phyloP scores from a whole-genome alignment of 2,113 vertebrate genomes.

The Protobothrops mucrosquamatus region DNA sequence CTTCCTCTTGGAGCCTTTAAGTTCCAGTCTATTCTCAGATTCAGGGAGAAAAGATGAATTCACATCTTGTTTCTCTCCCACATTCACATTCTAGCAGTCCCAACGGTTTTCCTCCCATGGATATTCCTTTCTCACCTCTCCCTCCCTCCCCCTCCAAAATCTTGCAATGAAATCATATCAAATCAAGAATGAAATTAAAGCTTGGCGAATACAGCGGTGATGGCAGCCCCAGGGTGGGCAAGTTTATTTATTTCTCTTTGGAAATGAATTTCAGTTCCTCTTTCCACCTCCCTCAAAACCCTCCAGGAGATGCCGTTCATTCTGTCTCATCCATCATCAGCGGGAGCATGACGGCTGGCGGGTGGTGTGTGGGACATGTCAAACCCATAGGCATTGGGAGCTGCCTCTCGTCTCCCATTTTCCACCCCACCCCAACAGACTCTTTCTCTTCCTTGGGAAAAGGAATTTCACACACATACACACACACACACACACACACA shows the following conservation, averaged over 20 bases:
- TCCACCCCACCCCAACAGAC: background rate
- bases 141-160: background rate
- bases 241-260: conserved; percentile 42
- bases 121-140: background rate
- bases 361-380: conserved; percentile 32
- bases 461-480: background rate
- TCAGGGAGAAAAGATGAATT: background rate
- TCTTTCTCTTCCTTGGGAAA: background rate
- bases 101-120: background rate
- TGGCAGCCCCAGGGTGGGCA: conserved; percentile 27
- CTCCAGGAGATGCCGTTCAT: conserved; percentile 34
- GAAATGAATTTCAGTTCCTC: conserved; percentile 38
- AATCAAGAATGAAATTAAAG: conserved; percentile 35
- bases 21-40: background rate
- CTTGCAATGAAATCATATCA: conserved; percentile 35
- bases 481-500: background rate
- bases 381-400: conserved; percentile 19
- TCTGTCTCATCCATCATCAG: conserved; percentile 36
- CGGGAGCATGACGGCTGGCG: conserved; percentile 31
- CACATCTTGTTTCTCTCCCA: background rate
- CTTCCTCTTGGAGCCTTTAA: background rate
- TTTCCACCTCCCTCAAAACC: conserved; percentile 8
- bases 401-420: background rate
- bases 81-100: background rate
- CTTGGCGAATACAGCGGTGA: conserved; percentile 22